Base-by-base conservation (phyloP, 1,140 invertebrate species). In the Pseudomyrmex flavicornis region DNA sequence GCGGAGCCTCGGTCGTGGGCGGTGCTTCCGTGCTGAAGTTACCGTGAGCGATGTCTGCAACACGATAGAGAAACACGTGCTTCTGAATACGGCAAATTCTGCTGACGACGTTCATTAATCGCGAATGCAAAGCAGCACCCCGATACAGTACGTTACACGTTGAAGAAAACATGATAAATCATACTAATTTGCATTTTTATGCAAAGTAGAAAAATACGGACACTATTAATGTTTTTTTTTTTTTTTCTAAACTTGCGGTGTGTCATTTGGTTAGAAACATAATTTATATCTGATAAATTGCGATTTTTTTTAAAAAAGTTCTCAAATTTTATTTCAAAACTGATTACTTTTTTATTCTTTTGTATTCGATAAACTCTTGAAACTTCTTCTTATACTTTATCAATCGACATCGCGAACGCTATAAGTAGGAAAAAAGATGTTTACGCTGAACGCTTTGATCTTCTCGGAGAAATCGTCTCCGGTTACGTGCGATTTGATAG, bases 1-100 rank as follows among this genome's bases (percentile, higher is more conserved):
- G 94, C 8, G 94, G 92, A 26, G 93, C 90, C 50, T 92, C 93
- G 12, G 93, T 94, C 68, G 94, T 90, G 5, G 94, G 93, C 10
- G 92, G 91, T 12, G 84, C 80, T 91, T 95, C 95, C 1, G 92
- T 92, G 10, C 93, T 95, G 77, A 95, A 95, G 88, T 95, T 95
- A 52, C 95, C 95, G 83, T 95, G 94, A 61, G 94, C 95, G 46
- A 95, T 88, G 87, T 95, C 95, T 95, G 86, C 1, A 82, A 88
- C 59, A 62, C 8, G 63, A 59, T 66, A 52, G 56, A 52, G 56
- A 79, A 82, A 84, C 59, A 74, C 72, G 80, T 66, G 70, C 48
- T 46, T 13, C 70, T 56, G 59, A 50, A 20, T 70, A 46, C 76
- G 10, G 15, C 15, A 56, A 46, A 20, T 70, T 48, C 35, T 35